phyloP scores from a whole-genome alignment of 2,888 invertebrate species.

The Agrotis puta region DNA sequence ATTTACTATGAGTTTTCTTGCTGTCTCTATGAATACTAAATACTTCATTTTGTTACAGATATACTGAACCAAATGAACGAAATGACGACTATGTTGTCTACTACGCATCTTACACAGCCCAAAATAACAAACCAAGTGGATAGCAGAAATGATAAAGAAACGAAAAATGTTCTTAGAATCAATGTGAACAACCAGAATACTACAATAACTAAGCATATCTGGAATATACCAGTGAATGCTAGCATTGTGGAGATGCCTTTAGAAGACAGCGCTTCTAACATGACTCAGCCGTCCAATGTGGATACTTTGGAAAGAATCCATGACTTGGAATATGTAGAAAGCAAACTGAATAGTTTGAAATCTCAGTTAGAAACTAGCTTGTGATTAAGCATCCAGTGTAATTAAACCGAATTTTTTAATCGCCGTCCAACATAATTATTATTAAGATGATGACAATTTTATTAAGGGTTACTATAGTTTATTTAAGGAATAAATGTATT shows the following conservation, averaged over 20 bases:
- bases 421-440: constrained; percentile 36
- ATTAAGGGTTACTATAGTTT: constrained; percentile 23
- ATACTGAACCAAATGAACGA: constrained; percentile 85
- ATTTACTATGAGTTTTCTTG: not conserved
- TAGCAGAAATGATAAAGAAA: constrained; percentile 27
- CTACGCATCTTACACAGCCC: constrained; percentile 55
- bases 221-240: constrained; percentile 77
- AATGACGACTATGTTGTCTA: constrained; percentile 75
- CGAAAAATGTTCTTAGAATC: constrained; percentile 69
- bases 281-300: constrained; percentile 79
- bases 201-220: constrained; percentile 72
- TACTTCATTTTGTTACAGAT: constrained; percentile 72
- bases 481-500: constrained; percentile 19
- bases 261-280: constrained; percentile 69
- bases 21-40: not conserved
- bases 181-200: constrained; percentile 72
- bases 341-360: constrained; percentile 82
- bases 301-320: constrained; percentile 86
- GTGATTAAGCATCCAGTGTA: constrained; percentile 58
- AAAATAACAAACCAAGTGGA: constrained; percentile 46
- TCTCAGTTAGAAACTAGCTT: constrained; percentile 83
- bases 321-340: constrained; percentile 85
- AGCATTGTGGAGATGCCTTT: constrained; percentile 65
- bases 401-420: constrained; percentile 4
- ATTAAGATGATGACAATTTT: constrained; percentile 18